Base-by-base conservation (phyloP, 2,113 vertebrate genomes). In the Gavialis gangeticus region DNA sequence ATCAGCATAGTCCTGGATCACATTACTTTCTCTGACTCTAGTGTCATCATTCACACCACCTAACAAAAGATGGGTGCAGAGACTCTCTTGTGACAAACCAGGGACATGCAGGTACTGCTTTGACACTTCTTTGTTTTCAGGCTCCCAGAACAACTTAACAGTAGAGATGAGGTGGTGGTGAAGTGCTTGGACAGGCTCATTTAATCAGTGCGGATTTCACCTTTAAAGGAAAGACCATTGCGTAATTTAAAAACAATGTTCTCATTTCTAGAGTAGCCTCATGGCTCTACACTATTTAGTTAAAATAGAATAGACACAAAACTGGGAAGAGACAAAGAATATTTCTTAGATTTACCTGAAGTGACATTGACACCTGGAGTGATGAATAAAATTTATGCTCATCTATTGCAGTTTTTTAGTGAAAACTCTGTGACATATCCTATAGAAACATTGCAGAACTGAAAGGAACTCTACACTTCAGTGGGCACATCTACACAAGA, bases 401-500 rank as follows among this genome's bases (percentile, higher is more conserved):
- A 75, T 54, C 54, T 66, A 15, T 25, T 54, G 16, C 18, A 37
- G 9, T 73, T 55, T 4, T 0, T 15, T 30, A 83, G 2, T 18
- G 59, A 57, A 57, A 12, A 85, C 18, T 82, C 30, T 73, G 78
- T 37, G 19, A 73, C 57, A 73, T 9, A 46, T 46, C 46, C 46
- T 46, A 25, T 73, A 91, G 66, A 87, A 86, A 13, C 37, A 54
- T 24, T 30, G n/a, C 58, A 19, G 54, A 87, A 80, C 80, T 80
- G 30, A 71, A 24, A 15, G 18, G 37, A 79, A 63, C 91, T 91
- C 84, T 96, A 24, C 18, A 54, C 21, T 75, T 91, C 34, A 73
- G 69, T 71, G 46, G 46, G 46, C 46, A 46, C 46, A 46, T 46
- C 46, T 46, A 46, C 46, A 46, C 46, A 46, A 46, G 34, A 34